Evolutionary conservation across 2,888 invertebrate genomes (phyloP).

Genomic region (Apotomis turbidana): DNA sequence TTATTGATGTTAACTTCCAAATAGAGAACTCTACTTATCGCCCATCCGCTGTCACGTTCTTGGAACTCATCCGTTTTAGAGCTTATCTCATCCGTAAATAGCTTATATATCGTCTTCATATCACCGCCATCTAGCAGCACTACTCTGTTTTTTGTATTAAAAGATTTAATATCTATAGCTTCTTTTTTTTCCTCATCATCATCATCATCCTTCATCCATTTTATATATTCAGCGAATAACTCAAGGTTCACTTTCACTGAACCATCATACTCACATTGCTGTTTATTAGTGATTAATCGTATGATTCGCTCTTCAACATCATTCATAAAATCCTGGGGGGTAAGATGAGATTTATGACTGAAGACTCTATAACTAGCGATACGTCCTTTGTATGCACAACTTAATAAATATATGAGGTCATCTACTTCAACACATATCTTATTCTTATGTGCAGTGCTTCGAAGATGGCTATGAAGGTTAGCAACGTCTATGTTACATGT

Average conservation of each 20-base stretch:
- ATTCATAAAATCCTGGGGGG: not conserved
- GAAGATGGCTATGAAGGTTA: not conserved
- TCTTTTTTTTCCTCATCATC: not conserved
- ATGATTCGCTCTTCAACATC: not conserved
- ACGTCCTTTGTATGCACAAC: not conserved
- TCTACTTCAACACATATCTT: not conserved
- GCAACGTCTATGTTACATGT: too few relatives aligned
- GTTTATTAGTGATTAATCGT: not conserved
- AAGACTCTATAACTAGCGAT: not conserved
- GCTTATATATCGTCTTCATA: not conserved
- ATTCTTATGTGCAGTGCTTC: not conserved
- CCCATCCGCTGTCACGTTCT: conserved; percentile 3
- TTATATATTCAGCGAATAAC: conserved; percentile 3
- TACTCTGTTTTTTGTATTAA: conserved; percentile 6
- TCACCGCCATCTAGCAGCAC: not conserved
- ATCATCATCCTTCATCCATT: not conserved
- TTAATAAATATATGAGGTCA: not conserved
- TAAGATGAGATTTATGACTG: not conserved
- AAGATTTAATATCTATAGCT: not conserved
- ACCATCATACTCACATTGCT: not conserved
- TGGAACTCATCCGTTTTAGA: conserved; percentile 8
- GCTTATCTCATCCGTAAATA: not conserved
- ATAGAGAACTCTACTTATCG: not conserved
- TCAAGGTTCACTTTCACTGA: conserved; percentile 12
- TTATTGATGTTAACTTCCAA: conserved; percentile 8